phyloP scores from a whole-genome alignment of 2,113 vertebrate species.

The Heteronetta atricapilla region DNA sequence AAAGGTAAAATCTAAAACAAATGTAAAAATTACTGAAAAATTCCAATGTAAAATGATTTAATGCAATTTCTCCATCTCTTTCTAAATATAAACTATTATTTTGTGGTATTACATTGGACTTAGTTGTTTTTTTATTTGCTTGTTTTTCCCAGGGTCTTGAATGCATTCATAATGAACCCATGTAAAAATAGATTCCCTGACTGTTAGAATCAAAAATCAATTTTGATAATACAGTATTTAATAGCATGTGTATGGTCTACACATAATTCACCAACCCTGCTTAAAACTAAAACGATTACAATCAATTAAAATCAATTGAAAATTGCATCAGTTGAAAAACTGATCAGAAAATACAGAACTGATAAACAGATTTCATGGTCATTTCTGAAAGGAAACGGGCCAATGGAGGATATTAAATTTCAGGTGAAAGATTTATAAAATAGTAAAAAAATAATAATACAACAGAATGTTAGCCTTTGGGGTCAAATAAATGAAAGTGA shows the following conservation, averaged over 20 bases:
- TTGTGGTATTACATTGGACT: background rate
- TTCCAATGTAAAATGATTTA: background rate
- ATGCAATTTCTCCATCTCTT: background rate
- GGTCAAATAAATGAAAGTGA: background rate
- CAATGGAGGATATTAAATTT: background rate
- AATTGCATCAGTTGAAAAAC: background rate
- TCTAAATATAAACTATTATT: background rate
- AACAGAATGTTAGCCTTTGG: background rate
- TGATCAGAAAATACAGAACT: background rate
- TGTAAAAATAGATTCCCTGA: background rate
- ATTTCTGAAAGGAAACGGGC: conserved; percentile 3
- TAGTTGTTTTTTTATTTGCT: too few relatives aligned
- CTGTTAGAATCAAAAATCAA: background rate
- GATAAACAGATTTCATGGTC: background rate
- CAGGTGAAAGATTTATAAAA: background rate
- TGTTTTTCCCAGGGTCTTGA: background rate
- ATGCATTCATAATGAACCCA: background rate
- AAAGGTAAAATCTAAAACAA: conserved; percentile 1
- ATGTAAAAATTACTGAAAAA: conserved; percentile 8
- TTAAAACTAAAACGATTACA: background rate
- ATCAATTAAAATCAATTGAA: too few relatives aligned
- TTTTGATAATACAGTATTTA: background rate
- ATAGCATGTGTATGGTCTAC: background rate
- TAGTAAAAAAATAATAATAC: background rate
- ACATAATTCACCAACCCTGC: background rate